Percentiles rank a stretch among this genome's conserved stretches.
These are phyloP conservation scores for Oryzias melastigma DNA, from an alignment of 2,113 vertebrate genomes.

Conservation along the genomic window DNA sequence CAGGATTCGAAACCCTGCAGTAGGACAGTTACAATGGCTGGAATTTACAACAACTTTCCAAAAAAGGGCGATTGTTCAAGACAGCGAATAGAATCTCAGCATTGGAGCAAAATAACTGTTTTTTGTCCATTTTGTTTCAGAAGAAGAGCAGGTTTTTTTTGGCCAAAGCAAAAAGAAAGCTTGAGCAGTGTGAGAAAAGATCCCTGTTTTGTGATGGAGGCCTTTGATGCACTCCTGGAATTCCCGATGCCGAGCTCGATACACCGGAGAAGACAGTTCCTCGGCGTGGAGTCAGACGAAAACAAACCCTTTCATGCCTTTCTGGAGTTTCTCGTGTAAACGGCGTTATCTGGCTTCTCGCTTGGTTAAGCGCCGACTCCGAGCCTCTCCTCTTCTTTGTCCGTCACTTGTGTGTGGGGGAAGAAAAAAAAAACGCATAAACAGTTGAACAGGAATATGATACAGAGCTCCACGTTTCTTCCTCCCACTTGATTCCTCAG, in stretches of 20 bases:
- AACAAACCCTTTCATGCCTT: not conserved
- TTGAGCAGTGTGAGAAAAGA: slow-evolving; percentile 1
- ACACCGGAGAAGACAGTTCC: not conserved
- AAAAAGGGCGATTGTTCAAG: too few species aligned
- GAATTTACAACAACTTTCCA: too few species aligned
- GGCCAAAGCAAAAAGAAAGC: not conserved
- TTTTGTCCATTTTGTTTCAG: too few species aligned
- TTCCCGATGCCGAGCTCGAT: not conserved
- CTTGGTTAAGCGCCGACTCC: not conserved
- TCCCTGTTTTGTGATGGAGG: slow-evolving; percentile 1
- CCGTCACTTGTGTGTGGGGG: not conserved
- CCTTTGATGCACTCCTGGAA: slow-evolving; percentile 4
- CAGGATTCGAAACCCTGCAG: too few species aligned
- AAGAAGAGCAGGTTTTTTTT: not conserved
- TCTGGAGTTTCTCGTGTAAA: not conserved
- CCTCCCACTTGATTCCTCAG: slow-evolving; percentile 36
- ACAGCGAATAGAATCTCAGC: too few species aligned
- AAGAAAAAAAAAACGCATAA: not conserved
- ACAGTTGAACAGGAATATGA: slow-evolving; percentile 12
- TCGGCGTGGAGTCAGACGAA: not conserved
- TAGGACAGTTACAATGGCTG: too few species aligned
- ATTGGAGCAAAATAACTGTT: too few species aligned
- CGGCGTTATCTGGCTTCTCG: too few species aligned
- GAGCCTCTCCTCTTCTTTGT: not conserved
- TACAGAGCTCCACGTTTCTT: slow-evolving; percentile 13